A percentile compares a stretch with the other conserved stretches of the same genome.
These are phyloP conservation scores for Discoglossus pictus DNA, from an alignment of 2,797 vertebrate species.

Conservation along the genomic window DNA sequence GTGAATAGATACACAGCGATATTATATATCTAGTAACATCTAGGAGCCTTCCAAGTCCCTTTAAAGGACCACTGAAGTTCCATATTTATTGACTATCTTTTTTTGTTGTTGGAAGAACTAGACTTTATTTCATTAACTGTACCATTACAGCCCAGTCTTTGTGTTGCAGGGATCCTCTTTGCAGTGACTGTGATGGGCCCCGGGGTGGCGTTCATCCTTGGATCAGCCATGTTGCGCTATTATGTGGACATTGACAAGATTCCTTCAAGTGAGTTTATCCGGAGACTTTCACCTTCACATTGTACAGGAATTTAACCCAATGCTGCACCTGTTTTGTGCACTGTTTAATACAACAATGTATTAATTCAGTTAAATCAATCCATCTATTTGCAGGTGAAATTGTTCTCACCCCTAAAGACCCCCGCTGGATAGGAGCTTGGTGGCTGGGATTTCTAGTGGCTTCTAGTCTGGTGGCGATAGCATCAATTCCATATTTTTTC, in stretches of 20 bases:
- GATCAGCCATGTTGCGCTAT: conserved; percentile 75
- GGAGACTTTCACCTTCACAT: background rate
- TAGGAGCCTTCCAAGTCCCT: too few relatives aligned
- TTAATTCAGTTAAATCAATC: too few relatives aligned
- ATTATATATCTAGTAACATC: too few relatives aligned
- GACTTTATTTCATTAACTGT: too few relatives aligned
- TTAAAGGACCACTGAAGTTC: too few relatives aligned
- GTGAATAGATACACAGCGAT: too few relatives aligned
- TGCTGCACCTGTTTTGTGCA: too few relatives aligned
- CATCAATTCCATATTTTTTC: conserved; percentile 86
- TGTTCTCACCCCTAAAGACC: conserved; percentile 69
- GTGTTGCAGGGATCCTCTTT: conserved; percentile 81
- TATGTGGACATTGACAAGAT: conserved; percentile 88
- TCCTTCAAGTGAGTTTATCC: conserved; percentile 61
- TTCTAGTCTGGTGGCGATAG: conserved; percentile 73
- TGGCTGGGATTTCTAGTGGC: conserved; percentile 92
- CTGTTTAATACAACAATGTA: background rate
- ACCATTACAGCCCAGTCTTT: too few relatives aligned
- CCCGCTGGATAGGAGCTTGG: conserved; percentile 94
- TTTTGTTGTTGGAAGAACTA: too few relatives aligned
- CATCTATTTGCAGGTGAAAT: conserved; percentile 69
- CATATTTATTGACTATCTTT: too few relatives aligned
- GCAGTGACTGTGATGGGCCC: conserved; percentile 84
- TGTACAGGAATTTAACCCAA: background rate
- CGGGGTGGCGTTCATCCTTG: conserved; percentile 81